Evolutionary conservation across 2,888 invertebrate genomes (phyloP), one percentile per base, ranked within the genome.

Genomic region (Sclerodermus sp.): DNA sequence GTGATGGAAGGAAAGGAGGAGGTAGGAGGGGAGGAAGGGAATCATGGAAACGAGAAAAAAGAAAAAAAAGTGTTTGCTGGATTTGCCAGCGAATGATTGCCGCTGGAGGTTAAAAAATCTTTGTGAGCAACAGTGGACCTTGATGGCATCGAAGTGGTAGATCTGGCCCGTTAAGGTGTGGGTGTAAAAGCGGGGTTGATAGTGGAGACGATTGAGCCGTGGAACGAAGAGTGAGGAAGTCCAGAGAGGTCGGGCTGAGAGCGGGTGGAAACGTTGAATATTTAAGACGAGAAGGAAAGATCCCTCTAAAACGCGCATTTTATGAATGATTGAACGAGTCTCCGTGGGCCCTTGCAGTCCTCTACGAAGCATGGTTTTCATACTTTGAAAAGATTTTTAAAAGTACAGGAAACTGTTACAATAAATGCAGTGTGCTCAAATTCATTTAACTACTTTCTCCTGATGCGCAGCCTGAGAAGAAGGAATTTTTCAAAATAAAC

Each of bases 271-370:
- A 47, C 55, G 53, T 49, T 68, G 70, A 70, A 70, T 71, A 71
- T 71, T 70, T 68, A 65, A 70, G 58, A 43, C 52, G 34, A 23
- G 31, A 49, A 49, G 57, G n/a, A 58, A 60, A 65, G 61, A 59
- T 63, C 61, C 61, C 64, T 62, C 60, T 64, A 58, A 67, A 67
- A 67, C 65, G 64, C 66, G 63, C 61, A 64, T 70, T 69, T 69
- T 68, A 70, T 70, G 67, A 70, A 66, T 67, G 64, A 70, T 70
- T 67, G 63, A 67, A 58, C 62, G 55, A 57, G 40, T 53, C 62
- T 52, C 54, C 47, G 43, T 42, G 55, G 55, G 47, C 42, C 45
- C 49, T 39, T 42, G 49, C 17, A 44, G 46, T 42, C 47, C 42
- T 38, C 51, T 48, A 47, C 32, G 44, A 38, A 45, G 50, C 46